Conservation (phyloP, 2,888 invertebrate species). For the Ornithoptera alexandrae region DNA sequence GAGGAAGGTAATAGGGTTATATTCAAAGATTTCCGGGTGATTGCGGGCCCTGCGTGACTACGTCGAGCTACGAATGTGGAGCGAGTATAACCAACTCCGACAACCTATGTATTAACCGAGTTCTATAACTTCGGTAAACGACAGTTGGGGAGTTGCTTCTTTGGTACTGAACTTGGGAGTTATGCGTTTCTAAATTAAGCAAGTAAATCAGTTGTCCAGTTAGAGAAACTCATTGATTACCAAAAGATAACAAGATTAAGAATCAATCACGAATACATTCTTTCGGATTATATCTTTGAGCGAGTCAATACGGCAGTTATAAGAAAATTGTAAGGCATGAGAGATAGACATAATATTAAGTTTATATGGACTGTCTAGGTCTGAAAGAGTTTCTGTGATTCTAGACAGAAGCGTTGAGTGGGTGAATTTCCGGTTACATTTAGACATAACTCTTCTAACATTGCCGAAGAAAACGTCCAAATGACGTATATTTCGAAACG, state of each 20-base stretch:
- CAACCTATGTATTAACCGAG: constrained; percentile 27
- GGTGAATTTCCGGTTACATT: too few relatives aligned
- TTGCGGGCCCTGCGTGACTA: constrained; percentile 52
- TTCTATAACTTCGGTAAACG: constrained; percentile 29
- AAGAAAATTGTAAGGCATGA: too few relatives aligned
- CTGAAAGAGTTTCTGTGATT: too few relatives aligned
- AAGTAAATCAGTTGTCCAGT: constrained; percentile 6
- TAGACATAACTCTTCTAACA: too few relatives aligned
- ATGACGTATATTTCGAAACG: too few relatives aligned
- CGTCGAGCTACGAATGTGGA: constrained; percentile 36
- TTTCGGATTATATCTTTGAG: background rate
- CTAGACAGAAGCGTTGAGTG: too few relatives aligned
- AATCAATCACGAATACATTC: background rate
- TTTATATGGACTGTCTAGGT: too few relatives aligned
- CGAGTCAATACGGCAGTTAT: too few relatives aligned
- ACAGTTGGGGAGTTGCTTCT: constrained; percentile 27
- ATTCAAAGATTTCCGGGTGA: constrained; percentile 58
- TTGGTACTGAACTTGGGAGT: constrained; percentile 10
- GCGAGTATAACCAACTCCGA: constrained; percentile 20
- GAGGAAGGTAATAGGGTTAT: constrained; percentile 46
- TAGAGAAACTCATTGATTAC: background rate
- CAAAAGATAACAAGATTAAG: background rate
- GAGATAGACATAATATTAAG: too few relatives aligned
- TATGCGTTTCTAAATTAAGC: constrained; percentile 19
- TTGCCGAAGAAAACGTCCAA: too few relatives aligned